Evolutionary conservation across 1,140 invertebrate genomes (phyloP).

Genomic region (Scaptomyza graminum): DNA sequence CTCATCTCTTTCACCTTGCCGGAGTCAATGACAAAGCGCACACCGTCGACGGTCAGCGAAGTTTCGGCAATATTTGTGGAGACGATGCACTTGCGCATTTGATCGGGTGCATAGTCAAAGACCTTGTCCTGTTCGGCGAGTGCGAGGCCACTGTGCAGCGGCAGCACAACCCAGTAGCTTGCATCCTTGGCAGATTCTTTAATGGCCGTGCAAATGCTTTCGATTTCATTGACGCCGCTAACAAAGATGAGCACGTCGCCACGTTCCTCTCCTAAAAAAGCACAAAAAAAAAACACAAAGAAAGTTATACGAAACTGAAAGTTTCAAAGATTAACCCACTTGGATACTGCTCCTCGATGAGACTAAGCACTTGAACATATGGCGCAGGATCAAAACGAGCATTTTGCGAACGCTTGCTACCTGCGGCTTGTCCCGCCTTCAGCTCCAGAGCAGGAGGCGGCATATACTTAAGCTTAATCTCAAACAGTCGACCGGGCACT

Average conservation of each 20-base stretch:
- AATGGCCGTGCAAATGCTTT: constrained; percentile 93
- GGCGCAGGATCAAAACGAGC: constrained; percentile 92
- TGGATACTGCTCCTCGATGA: constrained; percentile 95
- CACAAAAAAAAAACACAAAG: no score
- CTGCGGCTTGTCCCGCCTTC: constrained; percentile 70
- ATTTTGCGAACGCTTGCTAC: constrained; percentile 63
- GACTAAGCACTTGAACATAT: constrained; percentile 95
- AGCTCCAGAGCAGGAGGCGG: constrained; percentile 90
- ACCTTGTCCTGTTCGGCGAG: constrained; percentile 98
- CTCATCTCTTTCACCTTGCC: constrained; percentile 99
- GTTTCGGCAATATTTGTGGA: constrained; percentile 99
- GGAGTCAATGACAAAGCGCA: constrained; percentile 98
- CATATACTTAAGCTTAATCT: constrained; percentile 94
- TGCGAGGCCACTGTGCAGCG: constrained; percentile 96
- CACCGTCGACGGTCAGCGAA: constrained; percentile 99
- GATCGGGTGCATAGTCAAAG: constrained; percentile 98
- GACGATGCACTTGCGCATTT: constrained; percentile 97
- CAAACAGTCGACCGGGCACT: constrained; percentile 96
- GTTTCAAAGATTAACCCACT: constrained; percentile 84
- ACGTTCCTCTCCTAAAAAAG: constrained; percentile 89
- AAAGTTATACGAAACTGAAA: not conserved
- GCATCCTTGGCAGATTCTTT: constrained; percentile 92
- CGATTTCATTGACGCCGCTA: constrained; percentile 98
- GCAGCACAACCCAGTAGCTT: constrained; percentile 96
- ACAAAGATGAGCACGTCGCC: constrained; percentile 98